phyloP scores from a whole-genome alignment of 2,113 vertebrate species.

The Pollachius pollachius region DNA sequence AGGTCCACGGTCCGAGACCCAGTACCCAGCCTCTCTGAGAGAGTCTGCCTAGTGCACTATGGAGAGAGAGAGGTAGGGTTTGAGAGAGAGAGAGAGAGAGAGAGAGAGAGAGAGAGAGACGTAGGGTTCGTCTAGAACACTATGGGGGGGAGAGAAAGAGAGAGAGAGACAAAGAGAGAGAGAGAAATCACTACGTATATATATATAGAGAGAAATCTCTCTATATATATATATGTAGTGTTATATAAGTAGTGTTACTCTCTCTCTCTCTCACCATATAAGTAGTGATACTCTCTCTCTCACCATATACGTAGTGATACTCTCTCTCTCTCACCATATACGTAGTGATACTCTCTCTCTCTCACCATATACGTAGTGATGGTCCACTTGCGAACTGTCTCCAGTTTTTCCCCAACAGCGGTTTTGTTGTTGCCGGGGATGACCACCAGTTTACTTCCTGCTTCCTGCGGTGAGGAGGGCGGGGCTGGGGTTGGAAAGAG shows the following conservation, averaged over 20 bases:
- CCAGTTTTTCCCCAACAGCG: constrained; percentile 80
- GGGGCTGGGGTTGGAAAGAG: constrained; percentile 8
- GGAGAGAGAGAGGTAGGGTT: neutral
- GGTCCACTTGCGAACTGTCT: constrained; percentile 82
- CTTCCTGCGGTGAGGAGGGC: neutral
- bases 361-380: constrained; percentile 4
- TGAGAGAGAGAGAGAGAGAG: no score
- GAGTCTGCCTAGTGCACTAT: constrained; percentile 84
- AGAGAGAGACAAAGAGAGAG: neutral
- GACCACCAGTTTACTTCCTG: constrained; percentile 28
- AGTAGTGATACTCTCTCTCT: no score
- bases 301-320: no score
- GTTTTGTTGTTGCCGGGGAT: constrained; percentile 35
- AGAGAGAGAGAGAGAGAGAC: neutral
- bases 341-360: neutral
- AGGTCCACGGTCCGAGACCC: constrained; percentile 88
- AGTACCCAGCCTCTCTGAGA: constrained; percentile 83
- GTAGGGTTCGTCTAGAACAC: no score
- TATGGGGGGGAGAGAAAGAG: no score
- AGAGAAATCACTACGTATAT: neutral
- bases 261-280: no score
- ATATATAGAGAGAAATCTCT: no score
- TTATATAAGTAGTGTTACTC: no score
- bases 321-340: no score
- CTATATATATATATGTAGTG: no score